phyloP scores from a whole-genome alignment of 2,113 vertebrate genomes.

The Entosphenus tridentatus region DNA sequence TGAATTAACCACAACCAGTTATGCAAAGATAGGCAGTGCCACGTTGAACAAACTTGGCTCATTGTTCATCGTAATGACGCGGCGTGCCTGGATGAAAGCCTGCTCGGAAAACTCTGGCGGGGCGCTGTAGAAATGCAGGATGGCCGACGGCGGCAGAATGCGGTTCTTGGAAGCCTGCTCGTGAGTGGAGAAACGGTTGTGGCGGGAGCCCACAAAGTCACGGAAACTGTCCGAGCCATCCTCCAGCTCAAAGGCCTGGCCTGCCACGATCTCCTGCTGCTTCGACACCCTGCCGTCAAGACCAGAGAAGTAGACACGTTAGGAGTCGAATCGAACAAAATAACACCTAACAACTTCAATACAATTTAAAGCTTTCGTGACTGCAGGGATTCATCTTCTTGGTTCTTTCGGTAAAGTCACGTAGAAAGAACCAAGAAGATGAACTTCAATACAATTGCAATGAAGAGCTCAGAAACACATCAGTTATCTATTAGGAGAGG shows the following conservation, averaged over 20 bases:
- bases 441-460: too few species aligned
- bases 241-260: conserved; percentile 79
- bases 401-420: too few species aligned
- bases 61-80: conserved; percentile 5
- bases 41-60: neutral
- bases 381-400: too few species aligned
- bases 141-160: conserved; percentile 80
- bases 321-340: too few species aligned
- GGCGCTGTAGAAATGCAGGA: conserved; percentile 82
- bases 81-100: conserved; percentile 49
- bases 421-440: too few species aligned
- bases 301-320: neutral
- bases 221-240: conserved; percentile 84
- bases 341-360: neutral
- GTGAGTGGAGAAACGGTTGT: conserved; percentile 83
- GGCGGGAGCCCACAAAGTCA: conserved; percentile 88
- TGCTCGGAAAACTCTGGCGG: conserved; percentile 65
- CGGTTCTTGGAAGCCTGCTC: conserved; percentile 92
- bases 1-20: neutral
- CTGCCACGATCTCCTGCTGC: conserved; percentile 79
- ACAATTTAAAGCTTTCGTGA: too few species aligned
- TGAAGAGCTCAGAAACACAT: too few species aligned
- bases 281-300: conserved; percentile 45
- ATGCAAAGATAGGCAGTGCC: neutral
- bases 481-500: too few species aligned